Percentiles rank a stretch among this genome's conserved stretches.
Conservation (phyloP, 2,797 vertebrate genomes). For the Tachyglossus aculeatus region DNA sequence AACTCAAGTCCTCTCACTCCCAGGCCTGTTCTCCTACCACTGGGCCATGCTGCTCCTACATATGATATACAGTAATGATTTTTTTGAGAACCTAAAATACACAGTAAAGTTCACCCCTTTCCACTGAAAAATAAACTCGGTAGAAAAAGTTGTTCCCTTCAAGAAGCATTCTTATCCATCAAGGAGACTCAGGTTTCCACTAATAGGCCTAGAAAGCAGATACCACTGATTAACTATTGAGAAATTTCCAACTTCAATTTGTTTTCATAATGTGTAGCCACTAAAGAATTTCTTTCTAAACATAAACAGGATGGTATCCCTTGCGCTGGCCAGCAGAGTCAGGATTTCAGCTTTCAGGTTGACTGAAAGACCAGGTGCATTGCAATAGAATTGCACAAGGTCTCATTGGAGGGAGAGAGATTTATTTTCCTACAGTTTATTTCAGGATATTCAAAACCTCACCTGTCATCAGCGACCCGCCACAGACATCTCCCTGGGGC, state of each 20-base stretch:
- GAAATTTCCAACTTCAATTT: not conserved
- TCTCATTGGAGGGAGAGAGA: not conserved
- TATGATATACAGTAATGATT: too few relatives aligned
- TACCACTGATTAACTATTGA: not conserved
- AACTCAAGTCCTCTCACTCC: too few relatives aligned
- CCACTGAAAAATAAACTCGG: too few relatives aligned
- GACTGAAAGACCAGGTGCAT: not conserved
- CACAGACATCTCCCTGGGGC: too few relatives aligned
- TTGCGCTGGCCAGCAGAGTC: not conserved
- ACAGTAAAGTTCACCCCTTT: too few relatives aligned
- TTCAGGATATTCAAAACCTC: not conserved
- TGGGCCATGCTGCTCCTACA: too few relatives aligned
- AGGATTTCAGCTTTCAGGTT: not conserved
- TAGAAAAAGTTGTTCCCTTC: too few relatives aligned
- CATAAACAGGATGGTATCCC: not conserved
- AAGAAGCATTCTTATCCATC: not conserved
- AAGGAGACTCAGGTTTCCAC: not conserved
- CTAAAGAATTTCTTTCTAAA: constrained; percentile 2
- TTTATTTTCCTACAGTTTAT: not conserved
- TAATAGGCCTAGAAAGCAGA: fast-evolving
- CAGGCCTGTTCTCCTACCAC: too few relatives aligned
- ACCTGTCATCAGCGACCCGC: too few relatives aligned
- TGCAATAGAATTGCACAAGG: not conserved
- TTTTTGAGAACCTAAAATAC: too few relatives aligned
- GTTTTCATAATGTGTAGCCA: not conserved